phyloP scores from a whole-genome alignment of 2,113 vertebrate genomes.

The Tautogolabrus adspersus region DNA sequence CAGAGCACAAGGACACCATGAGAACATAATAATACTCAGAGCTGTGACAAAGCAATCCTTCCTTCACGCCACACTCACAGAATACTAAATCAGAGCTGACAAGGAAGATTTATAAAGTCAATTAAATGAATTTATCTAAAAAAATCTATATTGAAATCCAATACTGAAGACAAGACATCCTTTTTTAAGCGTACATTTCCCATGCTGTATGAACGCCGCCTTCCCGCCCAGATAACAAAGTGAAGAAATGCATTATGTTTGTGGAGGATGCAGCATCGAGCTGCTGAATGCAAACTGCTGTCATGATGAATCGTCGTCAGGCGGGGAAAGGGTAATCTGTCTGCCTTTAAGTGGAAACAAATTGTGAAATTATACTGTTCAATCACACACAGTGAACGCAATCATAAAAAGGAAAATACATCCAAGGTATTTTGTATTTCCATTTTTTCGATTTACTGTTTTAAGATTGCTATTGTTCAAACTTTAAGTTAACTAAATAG shows the following conservation, averaged over 20 bases:
- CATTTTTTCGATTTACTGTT: neutral
- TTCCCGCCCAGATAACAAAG: too few relatives aligned
- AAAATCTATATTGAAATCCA: neutral
- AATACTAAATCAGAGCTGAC: neutral
- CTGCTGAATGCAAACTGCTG: too few relatives aligned
- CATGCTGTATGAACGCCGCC: too few relatives aligned
- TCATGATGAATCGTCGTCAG: too few relatives aligned
- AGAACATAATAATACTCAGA: neutral
- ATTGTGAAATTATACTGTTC: too few relatives aligned
- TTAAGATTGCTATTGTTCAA: neutral
- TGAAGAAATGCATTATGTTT: too few relatives aligned
- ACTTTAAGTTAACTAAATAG: neutral
- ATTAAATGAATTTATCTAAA: neutral
- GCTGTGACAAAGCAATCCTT: conserved; percentile 14
- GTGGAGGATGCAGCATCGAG: too few relatives aligned
- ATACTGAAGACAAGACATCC: neutral
- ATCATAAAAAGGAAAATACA: neutral
- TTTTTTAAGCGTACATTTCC: neutral
- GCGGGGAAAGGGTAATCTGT: too few relatives aligned
- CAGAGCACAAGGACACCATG: neutral
- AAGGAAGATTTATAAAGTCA: neutral
- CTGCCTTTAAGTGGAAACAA: too few relatives aligned
- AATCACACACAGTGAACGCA: too few relatives aligned
- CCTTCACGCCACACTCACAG: neutral
- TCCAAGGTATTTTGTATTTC: neutral